Evolutionary conservation across 2,888 invertebrate genomes (phyloP).

Genomic region (Cacoxenus indagator): DNA sequence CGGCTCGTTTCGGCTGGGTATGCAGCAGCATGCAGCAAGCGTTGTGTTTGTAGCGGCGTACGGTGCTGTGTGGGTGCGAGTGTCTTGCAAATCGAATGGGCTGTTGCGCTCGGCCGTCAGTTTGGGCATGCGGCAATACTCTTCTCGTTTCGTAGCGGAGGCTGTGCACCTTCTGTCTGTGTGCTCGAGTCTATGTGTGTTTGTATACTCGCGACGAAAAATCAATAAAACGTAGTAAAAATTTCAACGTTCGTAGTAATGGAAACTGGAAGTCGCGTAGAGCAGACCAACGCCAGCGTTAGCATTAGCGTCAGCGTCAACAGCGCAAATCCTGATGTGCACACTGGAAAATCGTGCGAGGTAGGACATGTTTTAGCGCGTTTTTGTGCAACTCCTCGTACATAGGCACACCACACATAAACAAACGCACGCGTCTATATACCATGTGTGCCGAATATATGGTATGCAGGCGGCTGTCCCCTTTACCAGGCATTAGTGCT

Average conservation of each 20-base stretch:
- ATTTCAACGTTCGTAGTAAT: slow-evolving; percentile 52
- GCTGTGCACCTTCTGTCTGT: neutral
- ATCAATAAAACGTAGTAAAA: slow-evolving; percentile 65
- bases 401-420: neutral
- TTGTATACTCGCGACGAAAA: slow-evolving; percentile 30
- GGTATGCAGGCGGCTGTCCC: slow-evolving; percentile 35
- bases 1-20: slow-evolving; percentile 52
- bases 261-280: slow-evolving; percentile 54
- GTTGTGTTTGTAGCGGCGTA: slow-evolving; percentile 25
- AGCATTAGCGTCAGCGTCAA: slow-evolving; percentile 26
- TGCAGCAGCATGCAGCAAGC: slow-evolving; percentile 48
- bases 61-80: slow-evolving; percentile 19
- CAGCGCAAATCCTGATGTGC: slow-evolving; percentile 50
- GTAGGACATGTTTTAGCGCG: slow-evolving; percentile 68
- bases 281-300: slow-evolving; percentile 42
- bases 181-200: slow-evolving; percentile 28
- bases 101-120: slow-evolving; percentile 17
- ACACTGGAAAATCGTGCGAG: slow-evolving; percentile 65
- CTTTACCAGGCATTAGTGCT: neutral
- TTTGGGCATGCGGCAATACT: neutral
- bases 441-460: slow-evolving; percentile 7
- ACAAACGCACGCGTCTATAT: neutral
- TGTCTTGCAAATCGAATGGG: neutral
- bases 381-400: slow-evolving; percentile 37
- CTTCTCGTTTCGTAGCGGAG: neutral